Percentiles rank a stretch among this genome's conserved stretches.
Conservation (phyloP, 2,113 vertebrate genomes). For the Myrmecophaga tridactyla region DNA sequence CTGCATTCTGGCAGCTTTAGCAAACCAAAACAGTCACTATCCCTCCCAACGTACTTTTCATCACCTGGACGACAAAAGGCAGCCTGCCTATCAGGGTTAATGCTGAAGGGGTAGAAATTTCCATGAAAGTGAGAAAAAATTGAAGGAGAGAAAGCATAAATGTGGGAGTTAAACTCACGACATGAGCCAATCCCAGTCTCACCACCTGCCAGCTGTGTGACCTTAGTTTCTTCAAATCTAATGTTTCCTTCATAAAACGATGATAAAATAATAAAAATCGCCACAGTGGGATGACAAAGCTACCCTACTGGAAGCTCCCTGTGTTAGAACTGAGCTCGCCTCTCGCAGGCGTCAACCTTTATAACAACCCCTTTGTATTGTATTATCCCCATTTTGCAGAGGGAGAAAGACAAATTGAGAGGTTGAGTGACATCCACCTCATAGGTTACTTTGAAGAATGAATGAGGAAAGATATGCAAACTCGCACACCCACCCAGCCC, state of each 20-base stretch:
- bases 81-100: too few species aligned
- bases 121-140: neutral
- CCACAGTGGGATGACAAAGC: neutral
- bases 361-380: accelerated
- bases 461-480: neutral
- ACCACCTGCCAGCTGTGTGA: neutral
- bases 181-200: neutral
- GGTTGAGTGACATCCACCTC: neutral
- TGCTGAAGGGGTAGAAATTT: too few species aligned
- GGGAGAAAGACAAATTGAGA: neutral
- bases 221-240: neutral
- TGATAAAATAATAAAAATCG: too few species aligned
- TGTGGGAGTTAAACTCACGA: neutral
- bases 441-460: neutral
- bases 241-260: neutral
- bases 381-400: neutral
- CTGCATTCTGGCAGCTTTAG: too few species aligned
- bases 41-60: too few species aligned
- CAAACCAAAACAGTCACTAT: too few species aligned
- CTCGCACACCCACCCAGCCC: too few species aligned
- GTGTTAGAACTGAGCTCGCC: too few species aligned
- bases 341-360: neutral
- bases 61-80: too few species aligned
- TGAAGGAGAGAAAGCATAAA: neutral
- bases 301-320: neutral